Percentiles rank a stretch among this genome's conserved stretches.
phyloP scores from a whole-genome alignment of 1,140 invertebrate genomes.

The Eulimnadia texana region DNA sequence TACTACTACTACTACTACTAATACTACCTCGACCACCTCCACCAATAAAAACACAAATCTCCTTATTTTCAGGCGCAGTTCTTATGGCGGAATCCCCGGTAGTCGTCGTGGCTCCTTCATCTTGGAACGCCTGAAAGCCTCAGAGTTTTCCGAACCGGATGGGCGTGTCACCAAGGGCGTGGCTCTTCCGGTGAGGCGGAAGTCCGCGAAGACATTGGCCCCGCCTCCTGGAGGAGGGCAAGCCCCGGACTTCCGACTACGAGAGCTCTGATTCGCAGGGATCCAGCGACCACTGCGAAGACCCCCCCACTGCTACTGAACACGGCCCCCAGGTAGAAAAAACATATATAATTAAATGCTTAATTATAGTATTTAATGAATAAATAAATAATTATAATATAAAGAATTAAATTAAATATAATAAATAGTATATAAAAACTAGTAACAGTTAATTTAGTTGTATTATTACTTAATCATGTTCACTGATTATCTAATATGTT shows the following conservation, averaged over 20 bases:
- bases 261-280: constrained; percentile 34
- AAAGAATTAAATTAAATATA: too few species aligned
- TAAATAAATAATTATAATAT: too few species aligned
- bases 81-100: not conserved
- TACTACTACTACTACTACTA: too few species aligned
- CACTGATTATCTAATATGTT: too few species aligned
- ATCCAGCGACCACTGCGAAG: constrained; percentile 31
- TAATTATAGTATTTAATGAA: too few species aligned
- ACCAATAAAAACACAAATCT: too few species aligned
- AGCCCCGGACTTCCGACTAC: constrained; percentile 32
- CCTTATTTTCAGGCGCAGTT: not conserved
- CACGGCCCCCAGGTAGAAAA: too few species aligned
- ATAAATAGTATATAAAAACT: too few species aligned
- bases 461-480: too few species aligned
- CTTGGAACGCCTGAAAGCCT: not conserved
- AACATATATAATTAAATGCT: too few species aligned
- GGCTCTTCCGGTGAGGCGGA: not conserved
- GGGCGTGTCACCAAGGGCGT: not conserved
- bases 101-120: not conserved
- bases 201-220: not conserved
- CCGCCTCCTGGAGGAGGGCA: constrained; percentile 6
- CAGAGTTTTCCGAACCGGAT: not conserved
- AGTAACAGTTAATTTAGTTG: too few species aligned
- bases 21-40: too few species aligned
- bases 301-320: constrained; percentile 7